Conservation (phyloP, 2,113 vertebrate species). For the Otus sunia region DNA sequence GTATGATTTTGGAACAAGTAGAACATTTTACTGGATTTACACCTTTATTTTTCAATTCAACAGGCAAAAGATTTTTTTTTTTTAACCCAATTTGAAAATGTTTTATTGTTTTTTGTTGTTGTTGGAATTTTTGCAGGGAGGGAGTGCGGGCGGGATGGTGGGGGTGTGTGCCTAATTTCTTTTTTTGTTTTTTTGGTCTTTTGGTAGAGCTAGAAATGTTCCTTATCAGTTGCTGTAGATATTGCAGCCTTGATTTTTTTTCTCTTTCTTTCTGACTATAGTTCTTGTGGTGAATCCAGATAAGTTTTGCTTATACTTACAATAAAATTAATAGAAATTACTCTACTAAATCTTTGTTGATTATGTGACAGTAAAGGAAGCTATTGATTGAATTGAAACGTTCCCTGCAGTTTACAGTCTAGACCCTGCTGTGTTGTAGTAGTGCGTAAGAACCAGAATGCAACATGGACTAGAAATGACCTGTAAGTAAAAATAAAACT, state of each 20-base stretch:
- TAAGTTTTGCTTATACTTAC: background rate
- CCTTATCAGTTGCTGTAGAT: background rate
- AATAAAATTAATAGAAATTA: background rate
- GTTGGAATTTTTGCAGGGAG: accelerated
- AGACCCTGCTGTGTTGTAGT: background rate
- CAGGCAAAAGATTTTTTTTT: background rate
- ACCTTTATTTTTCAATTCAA: background rate
- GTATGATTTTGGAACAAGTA: background rate
- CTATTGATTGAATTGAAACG: background rate
- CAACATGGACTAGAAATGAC: background rate
- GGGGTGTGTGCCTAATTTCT: no score
- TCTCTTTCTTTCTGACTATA: background rate
- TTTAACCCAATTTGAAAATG: background rate
- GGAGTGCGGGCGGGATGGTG: no score
- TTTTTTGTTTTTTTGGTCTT: background rate
- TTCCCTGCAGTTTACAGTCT: background rate
- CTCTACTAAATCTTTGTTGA: background rate
- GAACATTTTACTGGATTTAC: background rate
- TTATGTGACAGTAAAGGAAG: background rate
- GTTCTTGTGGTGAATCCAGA: background rate
- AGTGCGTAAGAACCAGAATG: background rate
- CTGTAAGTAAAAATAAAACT: background rate
- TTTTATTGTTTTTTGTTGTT: background rate
- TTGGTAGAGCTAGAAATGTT: background rate
- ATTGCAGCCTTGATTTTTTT: background rate